phyloP scores from a whole-genome alignment of 2,113 vertebrate genomes.

The Ellobius talpinus region DNA sequence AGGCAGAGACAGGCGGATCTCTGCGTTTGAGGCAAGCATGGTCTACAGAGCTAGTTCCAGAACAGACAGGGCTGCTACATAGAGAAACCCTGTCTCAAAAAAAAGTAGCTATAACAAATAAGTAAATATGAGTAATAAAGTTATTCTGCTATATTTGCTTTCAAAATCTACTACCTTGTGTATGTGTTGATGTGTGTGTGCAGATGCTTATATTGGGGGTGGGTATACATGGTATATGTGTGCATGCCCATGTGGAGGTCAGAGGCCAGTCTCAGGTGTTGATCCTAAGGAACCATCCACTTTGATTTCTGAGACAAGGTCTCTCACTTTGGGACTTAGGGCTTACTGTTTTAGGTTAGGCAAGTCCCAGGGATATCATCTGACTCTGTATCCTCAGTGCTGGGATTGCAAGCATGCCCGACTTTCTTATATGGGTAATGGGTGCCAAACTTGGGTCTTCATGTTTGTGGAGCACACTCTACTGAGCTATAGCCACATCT shows the following conservation, averaged over 20 bases:
- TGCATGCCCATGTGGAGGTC: too few relatives aligned
- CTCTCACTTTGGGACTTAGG: background rate
- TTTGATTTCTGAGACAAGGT: background rate
- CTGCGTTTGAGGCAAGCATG: background rate
- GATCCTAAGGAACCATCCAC: background rate
- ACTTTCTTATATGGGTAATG: background rate
- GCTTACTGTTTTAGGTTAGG: background rate
- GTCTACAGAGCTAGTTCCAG: background rate
- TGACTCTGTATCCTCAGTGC: background rate
- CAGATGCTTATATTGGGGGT: background rate
- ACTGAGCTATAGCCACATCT: background rate
- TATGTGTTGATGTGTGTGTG: background rate
- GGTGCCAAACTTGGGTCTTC: background rate
- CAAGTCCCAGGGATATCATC: background rate
- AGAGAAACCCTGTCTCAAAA: background rate
- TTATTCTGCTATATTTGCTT: background rate
- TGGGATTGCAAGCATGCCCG: background rate
- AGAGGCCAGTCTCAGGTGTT: background rate
- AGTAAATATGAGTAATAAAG: background rate
- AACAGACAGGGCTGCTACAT: background rate
- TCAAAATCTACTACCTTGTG: conserved; percentile 9
- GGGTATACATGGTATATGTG: background rate
- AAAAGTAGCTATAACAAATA: background rate
- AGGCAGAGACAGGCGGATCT: background rate
- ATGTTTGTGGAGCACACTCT: background rate